Base-by-base conservation (phyloP, 2,888 invertebrate genomes). In the Nycteola revayana region DNA sequence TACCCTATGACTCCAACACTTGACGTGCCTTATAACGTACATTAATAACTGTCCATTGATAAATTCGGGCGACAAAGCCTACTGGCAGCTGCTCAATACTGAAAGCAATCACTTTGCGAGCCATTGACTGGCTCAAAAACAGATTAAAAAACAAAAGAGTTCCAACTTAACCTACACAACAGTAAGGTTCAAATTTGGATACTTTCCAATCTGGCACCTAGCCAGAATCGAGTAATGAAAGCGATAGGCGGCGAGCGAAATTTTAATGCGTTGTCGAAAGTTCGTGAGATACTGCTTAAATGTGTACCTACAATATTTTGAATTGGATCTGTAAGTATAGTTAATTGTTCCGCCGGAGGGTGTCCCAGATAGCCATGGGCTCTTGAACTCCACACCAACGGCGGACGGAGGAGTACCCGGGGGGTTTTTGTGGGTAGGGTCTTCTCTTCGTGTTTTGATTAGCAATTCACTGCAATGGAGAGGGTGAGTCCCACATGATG, bases 251-350 rank as follows among this genome's bases (percentile, higher is more conserved):
- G 41, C 25, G 52, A 51, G 43, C 42, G 47, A 60, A 62, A 64
- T 61, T 60, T 66, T 66, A 64, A 66, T 57, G 56, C 39, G 55
- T 49, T 57, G 50, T 57, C 44, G 53, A 57, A 63, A 61, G 46
- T 60, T 50, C 23, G 29, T 39, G 58, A 51, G 25, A 28, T 24
- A n/a, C 21, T 28, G 23, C 30, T 38, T 25, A 26, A 40, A 24
- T 9, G 18, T 35, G 32, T 23, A 35, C 31, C 31, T 29, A 29
- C 32, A 36, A 40, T 28, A 30, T 46, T 39, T n/a, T n/a, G n/a
- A n/a, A n/a, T n/a, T n/a, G n/a, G n/a, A 24, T 21, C 3, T 21
- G 21, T 21, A 21, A 21, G 18, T n/a, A n/a, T n/a, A n/a, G n/a
- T n/a, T n/a, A n/a, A n/a, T n/a, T n/a, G n/a, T n/a, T n/a, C n/a